phyloP scores from a whole-genome alignment of 2,888 invertebrate species.

The Phengaris arion region DNA sequence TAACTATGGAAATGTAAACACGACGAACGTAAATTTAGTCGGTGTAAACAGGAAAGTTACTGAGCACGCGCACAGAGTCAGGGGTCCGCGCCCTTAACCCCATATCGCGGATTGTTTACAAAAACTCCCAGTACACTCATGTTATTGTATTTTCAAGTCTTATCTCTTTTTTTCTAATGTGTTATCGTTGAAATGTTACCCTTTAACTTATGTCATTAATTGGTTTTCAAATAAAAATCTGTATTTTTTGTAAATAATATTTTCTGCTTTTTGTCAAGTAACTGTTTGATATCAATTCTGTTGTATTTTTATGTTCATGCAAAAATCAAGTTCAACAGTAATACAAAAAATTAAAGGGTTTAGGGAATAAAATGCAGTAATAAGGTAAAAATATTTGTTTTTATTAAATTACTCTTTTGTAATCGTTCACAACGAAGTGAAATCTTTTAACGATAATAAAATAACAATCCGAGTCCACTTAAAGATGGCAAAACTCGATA shows the following conservation, averaged over 20 bases:
- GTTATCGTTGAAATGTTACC: background rate
- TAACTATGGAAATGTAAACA: constrained; percentile 9
- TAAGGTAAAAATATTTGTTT: constrained; percentile 60
- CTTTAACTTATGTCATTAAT: background rate
- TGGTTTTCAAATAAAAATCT: background rate
- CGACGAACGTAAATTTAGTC: background rate
- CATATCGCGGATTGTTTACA: constrained; percentile 45
- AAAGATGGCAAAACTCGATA: constrained; percentile 61
- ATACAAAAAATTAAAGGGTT: constrained; percentile 17
- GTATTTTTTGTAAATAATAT: background rate
- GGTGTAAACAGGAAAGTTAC: constrained; percentile 70
- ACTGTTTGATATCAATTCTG: background rate
- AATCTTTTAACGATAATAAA: constrained; percentile 76
- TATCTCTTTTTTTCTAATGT: background rate
- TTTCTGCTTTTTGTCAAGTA: background rate
- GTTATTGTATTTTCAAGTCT: constrained; percentile 20
- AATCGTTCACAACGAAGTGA: constrained; percentile 66
- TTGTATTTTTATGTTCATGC: background rate
- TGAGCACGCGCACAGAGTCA: constrained; percentile 57
- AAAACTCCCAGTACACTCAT: constrained; percentile 27
- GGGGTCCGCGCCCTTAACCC: constrained; percentile 63
- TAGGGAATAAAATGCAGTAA: constrained; percentile 65
- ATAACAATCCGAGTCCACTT: constrained; percentile 71
- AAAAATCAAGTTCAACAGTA: background rate
- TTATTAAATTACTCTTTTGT: constrained; percentile 71